These are phyloP conservation scores for Ommatoiulus sabulosus DNA, from an alignment of 2,888 invertebrate genomes.

Conservation along the genomic window DNA sequence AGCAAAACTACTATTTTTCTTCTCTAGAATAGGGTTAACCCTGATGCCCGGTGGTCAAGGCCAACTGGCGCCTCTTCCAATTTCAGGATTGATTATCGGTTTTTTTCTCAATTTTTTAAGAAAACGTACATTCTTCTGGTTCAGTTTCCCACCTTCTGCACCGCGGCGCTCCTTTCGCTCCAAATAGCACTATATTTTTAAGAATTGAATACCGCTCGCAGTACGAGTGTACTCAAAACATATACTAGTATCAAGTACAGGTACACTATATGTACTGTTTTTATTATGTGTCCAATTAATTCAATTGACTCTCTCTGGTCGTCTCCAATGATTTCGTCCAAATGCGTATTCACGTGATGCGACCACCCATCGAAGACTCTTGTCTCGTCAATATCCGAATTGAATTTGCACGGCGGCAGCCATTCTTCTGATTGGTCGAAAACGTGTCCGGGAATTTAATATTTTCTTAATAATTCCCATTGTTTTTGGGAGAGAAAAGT, in stretches of 20 bases:
- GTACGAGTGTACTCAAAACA: too few species aligned
- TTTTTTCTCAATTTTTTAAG: background rate
- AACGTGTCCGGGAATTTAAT: background rate
- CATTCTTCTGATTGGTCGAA: slow-evolving; percentile 1
- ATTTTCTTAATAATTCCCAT: background rate
- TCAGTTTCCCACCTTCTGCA: background rate
- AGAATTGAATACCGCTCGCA: too few species aligned
- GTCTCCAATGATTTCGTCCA: background rate
- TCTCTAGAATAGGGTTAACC: background rate
- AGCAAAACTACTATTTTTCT: too few species aligned
- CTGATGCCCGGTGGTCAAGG: background rate
- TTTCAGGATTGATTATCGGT: background rate
- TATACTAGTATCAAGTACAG: too few species aligned
- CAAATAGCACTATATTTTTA: too few species aligned
- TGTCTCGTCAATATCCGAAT: background rate
- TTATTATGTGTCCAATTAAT: background rate
- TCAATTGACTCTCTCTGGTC: background rate
- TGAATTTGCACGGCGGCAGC: background rate
- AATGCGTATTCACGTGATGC: background rate
- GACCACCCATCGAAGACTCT: background rate
- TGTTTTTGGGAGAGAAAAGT: background rate
- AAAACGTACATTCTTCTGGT: background rate
- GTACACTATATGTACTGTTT: too few species aligned
- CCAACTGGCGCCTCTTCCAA: background rate
- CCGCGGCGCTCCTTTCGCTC: too few species aligned